These are phyloP conservation scores for Callipepla squamata DNA, from an alignment of 2,113 vertebrate genomes.

Conservation along the genomic window DNA sequence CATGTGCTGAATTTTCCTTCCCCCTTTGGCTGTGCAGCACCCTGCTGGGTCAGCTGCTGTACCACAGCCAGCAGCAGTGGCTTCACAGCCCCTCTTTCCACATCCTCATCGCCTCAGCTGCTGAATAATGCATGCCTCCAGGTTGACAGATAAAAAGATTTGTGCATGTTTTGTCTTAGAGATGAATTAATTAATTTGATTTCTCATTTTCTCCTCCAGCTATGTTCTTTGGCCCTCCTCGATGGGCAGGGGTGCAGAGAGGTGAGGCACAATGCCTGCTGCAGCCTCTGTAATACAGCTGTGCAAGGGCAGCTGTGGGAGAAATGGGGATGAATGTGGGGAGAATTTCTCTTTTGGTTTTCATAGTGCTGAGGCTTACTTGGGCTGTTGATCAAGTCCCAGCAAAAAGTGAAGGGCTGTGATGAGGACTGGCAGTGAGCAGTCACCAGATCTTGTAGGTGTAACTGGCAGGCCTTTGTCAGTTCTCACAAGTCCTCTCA, in stretches of 20 bases:
- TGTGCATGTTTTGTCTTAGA: slow-evolving; percentile 66
- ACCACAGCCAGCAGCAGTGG: slow-evolving; percentile 5
- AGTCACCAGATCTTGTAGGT: background rate
- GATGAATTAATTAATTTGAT: slow-evolving; percentile 74
- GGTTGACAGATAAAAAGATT: slow-evolving; percentile 75
- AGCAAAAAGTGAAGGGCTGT: background rate
- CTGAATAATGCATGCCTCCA: slow-evolving; percentile 70
- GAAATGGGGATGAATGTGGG: fast-evolving
- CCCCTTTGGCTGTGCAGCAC: background rate
- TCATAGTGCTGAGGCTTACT: background rate
- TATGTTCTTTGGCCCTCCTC: background rate
- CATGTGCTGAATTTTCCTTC: background rate
- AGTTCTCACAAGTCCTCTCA: background rate
- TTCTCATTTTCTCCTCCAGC: slow-evolving; percentile 29
- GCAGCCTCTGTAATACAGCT: background rate
- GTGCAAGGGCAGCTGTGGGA: background rate
- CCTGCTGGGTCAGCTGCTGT: slow-evolving; percentile 50
- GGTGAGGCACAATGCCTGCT: background rate
- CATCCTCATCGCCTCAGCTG: slow-evolving; percentile 43
- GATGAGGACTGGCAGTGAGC: background rate
- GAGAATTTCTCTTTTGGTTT: background rate
- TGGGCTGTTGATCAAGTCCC: background rate
- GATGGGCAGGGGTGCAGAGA: background rate
- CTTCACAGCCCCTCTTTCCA: slow-evolving; percentile 55
- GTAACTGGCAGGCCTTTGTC: background rate